Evolutionary conservation across 2,888 invertebrate genomes (phyloP), one percentile per base, ranked within the genome.

Genomic region (Meiosimyza platycephala): DNA sequence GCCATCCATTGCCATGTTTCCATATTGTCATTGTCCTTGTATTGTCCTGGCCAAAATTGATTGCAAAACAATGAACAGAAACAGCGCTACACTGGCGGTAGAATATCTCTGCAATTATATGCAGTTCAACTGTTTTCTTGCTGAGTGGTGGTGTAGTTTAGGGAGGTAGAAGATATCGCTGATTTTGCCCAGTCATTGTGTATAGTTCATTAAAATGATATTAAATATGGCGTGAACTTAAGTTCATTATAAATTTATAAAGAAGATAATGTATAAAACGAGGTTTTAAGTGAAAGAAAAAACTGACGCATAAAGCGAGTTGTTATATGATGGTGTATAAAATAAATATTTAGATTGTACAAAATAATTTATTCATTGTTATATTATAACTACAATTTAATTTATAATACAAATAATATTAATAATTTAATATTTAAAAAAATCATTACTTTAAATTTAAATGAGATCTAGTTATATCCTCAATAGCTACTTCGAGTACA

Each of bases 51-150:
- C 59, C 68, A 57, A 72, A 72, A 74, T 74, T 74, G 74, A 74
- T 74, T 72, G 71, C 72, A 55, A 69, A 74, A 72, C 74, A 74
- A 74, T 74, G 70, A 74, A 74, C 74, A 64, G 16, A 6, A 60
- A 50, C 64, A 51, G 40, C 40, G 40, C 9, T 9, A 64, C 64
- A 64, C n/a, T 64, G 64, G 13, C 28, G 40, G 9, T 40, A 64
- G 16, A 64, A 48, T 28, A 50, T 64, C 50, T 9, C 9, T 50
- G 64, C 28, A 18, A 64, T 51, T 62, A 33, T 62, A 62, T 62
- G 47, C 47, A 16, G 15, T 62, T 33, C 50, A 48, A 50, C 18
- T 9, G 64, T 62, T 62, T 15, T 54, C n/a, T 15, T 54, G 6
- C n/a, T 16, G 6, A 54, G 13, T 54, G 6, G 13, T 54, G 6